Evolutionary conservation across 2,888 invertebrate genomes (phyloP), one percentile per base, ranked within the genome.

Genomic region (Octonoba sinensis): DNA sequence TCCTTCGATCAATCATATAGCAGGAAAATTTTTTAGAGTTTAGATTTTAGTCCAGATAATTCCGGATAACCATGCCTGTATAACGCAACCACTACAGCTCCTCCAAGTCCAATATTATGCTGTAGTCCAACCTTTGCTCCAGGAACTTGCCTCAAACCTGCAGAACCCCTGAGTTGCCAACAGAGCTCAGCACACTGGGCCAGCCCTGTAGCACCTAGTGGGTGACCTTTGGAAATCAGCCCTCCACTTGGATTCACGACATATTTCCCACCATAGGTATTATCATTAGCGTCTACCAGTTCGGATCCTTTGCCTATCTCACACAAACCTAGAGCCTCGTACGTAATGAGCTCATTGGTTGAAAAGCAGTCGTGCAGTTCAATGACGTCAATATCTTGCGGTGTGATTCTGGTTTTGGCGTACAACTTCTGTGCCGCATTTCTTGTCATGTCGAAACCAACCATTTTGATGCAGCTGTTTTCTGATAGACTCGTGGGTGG

Each of bases 171-270:
- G 76, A 96, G 89, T 88, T 96, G 96, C 94, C 95, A 96, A 86
- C 93, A 92, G n/a, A 97, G 90, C 89, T 97, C 97, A 12, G 94
- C 91, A 87, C 96, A 97, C 88, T 97, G 97, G 3, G 97, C 97
- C 77, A 95, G 87, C 65, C 93, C 92, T 8, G 98, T 99, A 0
- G 98, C 98, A 66, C 98, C 99, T 76, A 99, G 90, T 16, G 98
- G 99, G 91, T 99, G 99, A 0, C 98, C 98, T 89, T 99, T 99
- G 0, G 98, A 97, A 84, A 99, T 98, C 62, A 99, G 91, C 20
- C 99, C 99, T 69, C 98, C 99, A 87, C 97, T 97, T 0, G 99
- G 99, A 90, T 99, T 99, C n/a, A 99, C 92, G 2, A 99, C 99
- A 88, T 94, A 96, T 88, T 95, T 94, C 22, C 99, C 99, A 44